phyloP scores from a whole-genome alignment of 2,888 invertebrate genomes.

The Volucella inflata region DNA sequence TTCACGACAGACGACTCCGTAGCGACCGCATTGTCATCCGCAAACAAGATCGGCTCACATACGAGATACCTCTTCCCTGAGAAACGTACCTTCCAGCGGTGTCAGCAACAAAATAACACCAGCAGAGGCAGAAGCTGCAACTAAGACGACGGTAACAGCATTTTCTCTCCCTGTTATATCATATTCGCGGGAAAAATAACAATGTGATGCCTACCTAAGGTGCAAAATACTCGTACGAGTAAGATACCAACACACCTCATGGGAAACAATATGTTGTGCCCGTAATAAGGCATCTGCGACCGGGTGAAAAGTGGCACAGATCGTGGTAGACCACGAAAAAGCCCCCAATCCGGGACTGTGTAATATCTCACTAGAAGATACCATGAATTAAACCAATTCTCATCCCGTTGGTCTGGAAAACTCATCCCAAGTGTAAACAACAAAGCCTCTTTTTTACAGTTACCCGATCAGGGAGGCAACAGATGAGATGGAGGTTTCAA shows the following conservation, averaged over 20 bases:
- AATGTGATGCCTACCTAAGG: constrained; percentile 53
- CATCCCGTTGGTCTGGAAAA: constrained; percentile 1
- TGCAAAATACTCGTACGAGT: constrained; percentile 39
- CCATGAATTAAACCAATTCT: background rate
- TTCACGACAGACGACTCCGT: constrained; percentile 19
- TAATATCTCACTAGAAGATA: constrained; percentile 37
- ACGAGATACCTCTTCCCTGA: constrained; percentile 65
- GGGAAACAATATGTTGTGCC: constrained; percentile 44
- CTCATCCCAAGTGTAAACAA: constrained; percentile 24
- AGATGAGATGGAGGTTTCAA: constrained; percentile 9
- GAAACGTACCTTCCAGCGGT: constrained; percentile 49
- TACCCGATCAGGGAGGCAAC: too few species aligned
- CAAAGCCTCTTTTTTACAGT: constrained; percentile 5
- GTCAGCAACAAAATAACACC: constrained; percentile 1
- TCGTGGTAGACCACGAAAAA: constrained; percentile 57
- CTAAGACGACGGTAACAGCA: background rate
- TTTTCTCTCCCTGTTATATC: constrained; percentile 65
- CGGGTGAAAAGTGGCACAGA: constrained; percentile 55
- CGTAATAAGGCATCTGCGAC: constrained; percentile 21
- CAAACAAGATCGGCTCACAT: constrained; percentile 60
- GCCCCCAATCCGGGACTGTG: constrained; percentile 44
- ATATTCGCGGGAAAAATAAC: constrained; percentile 71
- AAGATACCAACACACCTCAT: constrained; percentile 53
- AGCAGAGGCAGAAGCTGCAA: background rate
- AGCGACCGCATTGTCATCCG: constrained; percentile 65